These are phyloP conservation scores for Opisthocomus hoazin DNA, from an alignment of 2,113 vertebrate genomes.

Conservation along the genomic window DNA sequence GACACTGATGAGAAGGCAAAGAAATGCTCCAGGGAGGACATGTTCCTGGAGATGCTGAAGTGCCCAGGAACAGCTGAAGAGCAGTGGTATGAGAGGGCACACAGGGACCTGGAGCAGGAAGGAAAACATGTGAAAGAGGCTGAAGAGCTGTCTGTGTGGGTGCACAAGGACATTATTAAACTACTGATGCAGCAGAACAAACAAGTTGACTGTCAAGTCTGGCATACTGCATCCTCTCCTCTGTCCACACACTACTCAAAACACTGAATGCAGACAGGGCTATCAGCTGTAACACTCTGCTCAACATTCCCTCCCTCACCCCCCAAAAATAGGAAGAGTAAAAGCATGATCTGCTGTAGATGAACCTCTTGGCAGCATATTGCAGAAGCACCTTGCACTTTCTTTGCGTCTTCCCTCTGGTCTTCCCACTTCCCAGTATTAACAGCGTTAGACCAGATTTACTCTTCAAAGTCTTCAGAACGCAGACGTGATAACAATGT, in stretches of 20 bases:
- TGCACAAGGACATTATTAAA: background rate
- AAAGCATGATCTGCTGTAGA: background rate
- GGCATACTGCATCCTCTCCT: background rate
- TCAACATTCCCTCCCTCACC: too few relatives aligned
- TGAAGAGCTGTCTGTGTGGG: background rate
- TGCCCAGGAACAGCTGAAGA: background rate
- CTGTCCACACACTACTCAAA: background rate
- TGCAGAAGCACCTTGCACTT: background rate
- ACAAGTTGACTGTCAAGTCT: background rate
- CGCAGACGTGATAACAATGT: background rate
- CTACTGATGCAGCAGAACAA: background rate
- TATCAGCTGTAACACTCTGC: background rate
- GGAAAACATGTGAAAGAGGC: background rate
- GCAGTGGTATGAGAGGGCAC: background rate
- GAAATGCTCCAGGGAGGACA: background rate
- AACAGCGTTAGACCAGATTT: background rate
- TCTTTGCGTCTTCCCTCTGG: background rate
- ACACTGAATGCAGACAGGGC: rapidly evolving
- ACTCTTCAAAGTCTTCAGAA: background rate
- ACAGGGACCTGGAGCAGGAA: background rate
- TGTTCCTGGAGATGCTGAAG: background rate
- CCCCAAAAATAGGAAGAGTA: background rate
- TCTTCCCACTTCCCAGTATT: background rate
- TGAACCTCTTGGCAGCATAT: background rate
- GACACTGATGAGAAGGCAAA: background rate